These are phyloP conservation scores for Typhlichthys subterraneus DNA, from an alignment of 2,797 vertebrate genomes.

Conservation along the genomic window DNA sequence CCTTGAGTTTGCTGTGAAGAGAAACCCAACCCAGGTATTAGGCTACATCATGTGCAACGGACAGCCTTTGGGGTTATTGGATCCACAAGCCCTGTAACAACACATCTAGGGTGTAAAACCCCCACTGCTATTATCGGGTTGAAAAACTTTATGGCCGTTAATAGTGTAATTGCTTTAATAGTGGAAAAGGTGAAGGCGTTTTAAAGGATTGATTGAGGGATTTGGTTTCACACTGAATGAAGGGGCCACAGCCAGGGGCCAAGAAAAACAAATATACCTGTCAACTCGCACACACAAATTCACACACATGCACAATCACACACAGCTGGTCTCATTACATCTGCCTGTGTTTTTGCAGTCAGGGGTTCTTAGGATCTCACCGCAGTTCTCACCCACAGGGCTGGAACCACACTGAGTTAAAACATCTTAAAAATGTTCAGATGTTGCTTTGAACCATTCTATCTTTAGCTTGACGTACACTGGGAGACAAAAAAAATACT, in stretches of 20 bases:
- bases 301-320: slow-evolving; percentile 4
- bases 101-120: slow-evolving; percentile 19
- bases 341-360: slow-evolving; percentile 21
- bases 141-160: slow-evolving; percentile 47
- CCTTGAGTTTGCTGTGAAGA: slow-evolving; percentile 2
- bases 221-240: slow-evolving; percentile 76
- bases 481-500: background rate
- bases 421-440: slow-evolving; percentile 5
- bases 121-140: slow-evolving; percentile 44
- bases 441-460: slow-evolving; percentile 6
- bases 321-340: slow-evolving; percentile 20
- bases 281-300: slow-evolving; percentile 32
- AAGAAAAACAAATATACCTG: slow-evolving; percentile 72
- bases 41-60: background rate
- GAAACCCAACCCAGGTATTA: background rate
- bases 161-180: slow-evolving; percentile 71
- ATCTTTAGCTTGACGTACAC: background rate
- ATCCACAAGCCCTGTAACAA: slow-evolving; percentile 36
- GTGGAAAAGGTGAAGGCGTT: slow-evolving; percentile 53
- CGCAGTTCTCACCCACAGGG: background rate
- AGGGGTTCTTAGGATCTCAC: slow-evolving; percentile 3
- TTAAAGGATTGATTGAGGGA: slow-evolving; percentile 76
- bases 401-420: slow-evolving; percentile 6
- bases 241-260: slow-evolving; percentile 66
- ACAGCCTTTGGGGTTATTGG: slow-evolving; percentile 22